Conservation (phyloP, 1,140 invertebrate species). For the Schlechtendalia chinensis region DNA sequence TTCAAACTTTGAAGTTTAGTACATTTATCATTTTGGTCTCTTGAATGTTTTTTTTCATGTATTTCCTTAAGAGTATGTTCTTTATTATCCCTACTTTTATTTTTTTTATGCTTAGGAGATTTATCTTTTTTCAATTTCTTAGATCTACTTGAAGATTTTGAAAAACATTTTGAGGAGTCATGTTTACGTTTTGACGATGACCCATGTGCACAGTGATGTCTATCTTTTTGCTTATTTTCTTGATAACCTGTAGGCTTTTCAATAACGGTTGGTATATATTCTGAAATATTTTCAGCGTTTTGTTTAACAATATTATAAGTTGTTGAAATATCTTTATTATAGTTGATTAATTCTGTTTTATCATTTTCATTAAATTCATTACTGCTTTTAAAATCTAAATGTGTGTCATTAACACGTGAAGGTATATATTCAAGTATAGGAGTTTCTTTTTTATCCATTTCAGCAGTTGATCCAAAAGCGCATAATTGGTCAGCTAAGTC, state of each 20-base stretch:
- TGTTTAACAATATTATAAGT: conserved; percentile 19
- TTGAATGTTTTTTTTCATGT: background rate
- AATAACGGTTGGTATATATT: conserved; percentile 15
- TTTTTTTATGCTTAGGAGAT: conserved; percentile 8
- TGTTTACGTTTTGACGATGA: conserved; percentile 31
- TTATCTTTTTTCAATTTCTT: conserved; percentile 34
- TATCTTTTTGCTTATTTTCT: background rate
- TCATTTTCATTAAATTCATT: conserved; percentile 15
- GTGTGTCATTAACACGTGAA: conserved; percentile 4
- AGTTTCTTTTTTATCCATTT: conserved; percentile 1
- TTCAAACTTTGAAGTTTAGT: background rate
- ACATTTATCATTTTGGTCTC: background rate
- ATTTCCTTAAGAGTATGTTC: background rate
- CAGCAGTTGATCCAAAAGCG: background rate
- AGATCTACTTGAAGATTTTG: conserved; percentile 30
- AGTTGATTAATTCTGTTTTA: background rate
- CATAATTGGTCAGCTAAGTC: background rate
- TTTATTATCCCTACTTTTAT: background rate
- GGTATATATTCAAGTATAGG: conserved; percentile 33
- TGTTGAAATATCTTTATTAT: background rate
- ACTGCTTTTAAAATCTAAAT: conserved; percentile 14
- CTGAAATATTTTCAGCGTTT: background rate
- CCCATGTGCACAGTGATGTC: background rate
- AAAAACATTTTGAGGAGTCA: conserved; percentile 20
- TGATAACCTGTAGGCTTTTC: background rate